phyloP scores from a whole-genome alignment of 1,140 invertebrate species.

The Panulirus ornatus region DNA sequence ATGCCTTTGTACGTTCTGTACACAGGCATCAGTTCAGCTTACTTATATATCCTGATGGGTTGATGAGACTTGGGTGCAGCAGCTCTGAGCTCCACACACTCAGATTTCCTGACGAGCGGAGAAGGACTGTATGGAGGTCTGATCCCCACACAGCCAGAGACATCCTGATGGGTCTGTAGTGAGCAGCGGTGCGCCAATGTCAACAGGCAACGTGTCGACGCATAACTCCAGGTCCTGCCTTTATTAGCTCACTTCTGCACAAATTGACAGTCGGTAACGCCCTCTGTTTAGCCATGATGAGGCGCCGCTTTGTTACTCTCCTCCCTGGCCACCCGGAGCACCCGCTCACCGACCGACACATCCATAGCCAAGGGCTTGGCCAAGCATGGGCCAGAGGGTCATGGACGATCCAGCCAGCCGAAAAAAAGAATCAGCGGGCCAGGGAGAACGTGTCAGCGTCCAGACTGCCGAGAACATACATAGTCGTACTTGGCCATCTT shows the following conservation, averaged over 20 bases:
- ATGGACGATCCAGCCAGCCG: too few relatives aligned
- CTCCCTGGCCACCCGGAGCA: not conserved
- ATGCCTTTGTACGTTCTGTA: too few relatives aligned
- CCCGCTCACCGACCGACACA: not conserved
- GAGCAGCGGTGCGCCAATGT: conserved; percentile 17
- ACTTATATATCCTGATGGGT: too few relatives aligned
- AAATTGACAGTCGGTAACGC: conserved; percentile 67
- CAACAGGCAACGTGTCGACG: conserved; percentile 57
- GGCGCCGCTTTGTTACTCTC: conserved; percentile 38
- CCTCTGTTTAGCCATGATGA: conserved; percentile 64
- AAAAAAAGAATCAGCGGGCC: not conserved
- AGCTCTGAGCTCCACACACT: too few relatives aligned
- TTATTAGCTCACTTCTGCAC: conserved; percentile 68
- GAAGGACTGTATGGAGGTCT: too few relatives aligned
- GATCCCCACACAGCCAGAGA: too few relatives aligned
- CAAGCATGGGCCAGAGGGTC: not conserved
- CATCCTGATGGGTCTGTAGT: not conserved
- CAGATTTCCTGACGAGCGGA: too few relatives aligned
- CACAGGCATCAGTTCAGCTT: too few relatives aligned
- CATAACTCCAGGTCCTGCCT: conserved; percentile 55
- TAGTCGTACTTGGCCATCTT: too few relatives aligned
- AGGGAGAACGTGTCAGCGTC: not conserved
- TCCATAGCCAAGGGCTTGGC: not conserved
- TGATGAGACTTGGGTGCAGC: too few relatives aligned
- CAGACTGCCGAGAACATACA: too few relatives aligned